Percentiles rank a stretch among this genome's conserved stretches.
phyloP scores from a whole-genome alignment of 2,888 invertebrate species.

The Cephus runcator region DNA sequence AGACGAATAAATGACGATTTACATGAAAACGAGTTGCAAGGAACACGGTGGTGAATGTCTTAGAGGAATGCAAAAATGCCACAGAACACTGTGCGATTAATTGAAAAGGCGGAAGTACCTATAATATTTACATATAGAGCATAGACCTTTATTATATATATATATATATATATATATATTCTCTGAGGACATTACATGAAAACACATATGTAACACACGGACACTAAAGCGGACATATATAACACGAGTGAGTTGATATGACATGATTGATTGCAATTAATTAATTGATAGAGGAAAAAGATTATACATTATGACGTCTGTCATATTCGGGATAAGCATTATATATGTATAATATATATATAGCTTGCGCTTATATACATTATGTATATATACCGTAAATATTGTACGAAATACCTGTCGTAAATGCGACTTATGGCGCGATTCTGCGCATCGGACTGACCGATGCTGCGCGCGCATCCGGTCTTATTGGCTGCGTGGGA shows the following conservation, averaged over 20 bases:
- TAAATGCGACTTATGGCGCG: background rate
- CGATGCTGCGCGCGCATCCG: background rate
- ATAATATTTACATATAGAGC: background rate
- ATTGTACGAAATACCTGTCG: conserved; percentile 12
- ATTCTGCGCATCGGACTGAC: background rate
- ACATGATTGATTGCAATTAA: background rate
- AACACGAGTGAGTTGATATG: background rate
- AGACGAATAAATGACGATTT: background rate
- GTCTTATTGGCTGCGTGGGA: background rate
- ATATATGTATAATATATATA: conserved; percentile 54
- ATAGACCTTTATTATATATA: background rate
- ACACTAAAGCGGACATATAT: background rate
- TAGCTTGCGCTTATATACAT: conserved; percentile 49
- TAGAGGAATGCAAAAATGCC: background rate
- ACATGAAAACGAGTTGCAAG: background rate
- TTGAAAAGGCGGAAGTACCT: background rate
- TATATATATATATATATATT: background rate
- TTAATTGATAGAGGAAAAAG: conserved; percentile 11
- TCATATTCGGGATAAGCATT: conserved; percentile 26
- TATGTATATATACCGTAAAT: conserved; percentile 49
- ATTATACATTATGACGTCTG: conserved; percentile 9
- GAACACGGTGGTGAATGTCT: background rate
- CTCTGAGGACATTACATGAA: background rate
- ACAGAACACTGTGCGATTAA: background rate
- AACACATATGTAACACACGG: background rate